Conservation (phyloP, 2,888 invertebrate species). For the Caenorhabditis sp. region DNA sequence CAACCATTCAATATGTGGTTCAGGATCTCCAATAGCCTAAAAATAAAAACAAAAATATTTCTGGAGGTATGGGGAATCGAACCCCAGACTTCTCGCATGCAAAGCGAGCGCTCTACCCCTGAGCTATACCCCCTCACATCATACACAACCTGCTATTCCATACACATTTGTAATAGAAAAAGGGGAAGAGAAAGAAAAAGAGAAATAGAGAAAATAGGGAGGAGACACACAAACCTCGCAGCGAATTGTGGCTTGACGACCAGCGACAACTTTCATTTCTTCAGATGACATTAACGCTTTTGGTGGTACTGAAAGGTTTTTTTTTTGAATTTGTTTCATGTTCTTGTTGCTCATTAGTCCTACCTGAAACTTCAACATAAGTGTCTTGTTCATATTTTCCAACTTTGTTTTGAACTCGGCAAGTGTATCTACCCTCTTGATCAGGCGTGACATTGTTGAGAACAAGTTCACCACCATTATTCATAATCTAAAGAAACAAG, state of each 20-base stretch:
- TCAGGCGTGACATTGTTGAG: slow-evolving; percentile 32
- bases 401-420: slow-evolving; percentile 72
- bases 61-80: slow-evolving; percentile 67
- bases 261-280: slow-evolving; percentile 70
- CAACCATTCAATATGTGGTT: slow-evolving; percentile 72
- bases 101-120: slow-evolving; percentile 71
- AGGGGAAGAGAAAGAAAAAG: neutral
- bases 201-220: neutral
- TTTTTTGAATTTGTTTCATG: neutral
- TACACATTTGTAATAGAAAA: neutral
- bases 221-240: slow-evolving; percentile 70
- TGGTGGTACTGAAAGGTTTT: slow-evolving; percentile 59
- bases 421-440: slow-evolving; percentile 72
- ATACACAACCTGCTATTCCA: neutral
- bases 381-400: slow-evolving; percentile 71
- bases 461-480: slow-evolving; percentile 19
- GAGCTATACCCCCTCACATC: slow-evolving; percentile 63
- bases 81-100: slow-evolving; percentile 70
- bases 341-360: neutral
- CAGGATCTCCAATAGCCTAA: slow-evolving; percentile 71
- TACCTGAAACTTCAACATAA: slow-evolving; percentile 66
- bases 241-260: slow-evolving; percentile 71
- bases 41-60: slow-evolving; percentile 11
- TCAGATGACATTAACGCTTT: slow-evolving; percentile 50
- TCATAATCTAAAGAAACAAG: slow-evolving; percentile 26